These are phyloP conservation scores for Mycetomoellerius zeteki DNA, from an alignment of 1,140 invertebrate species.

Conservation along the genomic window DNA sequence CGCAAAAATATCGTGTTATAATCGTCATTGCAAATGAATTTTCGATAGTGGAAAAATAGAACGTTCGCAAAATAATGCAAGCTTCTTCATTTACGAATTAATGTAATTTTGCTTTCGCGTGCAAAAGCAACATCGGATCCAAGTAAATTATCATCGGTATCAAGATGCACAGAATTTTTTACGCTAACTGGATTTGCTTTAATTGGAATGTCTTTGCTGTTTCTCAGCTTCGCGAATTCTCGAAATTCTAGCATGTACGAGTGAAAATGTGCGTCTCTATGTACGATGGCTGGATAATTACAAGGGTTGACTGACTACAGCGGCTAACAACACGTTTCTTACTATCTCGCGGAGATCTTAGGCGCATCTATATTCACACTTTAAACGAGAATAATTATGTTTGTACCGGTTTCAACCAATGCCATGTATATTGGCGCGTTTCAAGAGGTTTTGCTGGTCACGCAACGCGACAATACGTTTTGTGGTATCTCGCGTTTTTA, in stretches of 20 bases:
- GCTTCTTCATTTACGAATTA: conserved; percentile 23
- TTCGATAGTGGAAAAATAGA: neutral
- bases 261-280: conserved; percentile 31
- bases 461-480: neutral
- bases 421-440: neutral
- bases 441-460: neutral
- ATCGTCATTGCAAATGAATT: neutral
- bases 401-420: neutral
- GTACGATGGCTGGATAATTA: conserved; percentile 41
- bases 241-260: neutral
- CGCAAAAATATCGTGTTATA: neutral
- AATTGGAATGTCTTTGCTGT: conserved; percentile 40
- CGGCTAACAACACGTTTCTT: conserved; percentile 38
- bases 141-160: conserved; percentile 55
- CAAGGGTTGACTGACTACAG: conserved; percentile 18
- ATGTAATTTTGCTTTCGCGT: conserved; percentile 9
- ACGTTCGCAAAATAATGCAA: conserved; percentile 15
- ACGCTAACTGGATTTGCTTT: conserved; percentile 57
- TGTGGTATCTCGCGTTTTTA: conserved; percentile 33
- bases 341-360: neutral
- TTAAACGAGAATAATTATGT: conserved; percentile 43
- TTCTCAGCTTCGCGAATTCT: conserved; percentile 11
- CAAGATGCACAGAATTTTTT: conserved; percentile 31
- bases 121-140: conserved; percentile 17
- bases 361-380: conserved; percentile 11